Evolutionary conservation across 2,888 invertebrate species (phyloP).

Genomic region (Tenthredo amoena): DNA sequence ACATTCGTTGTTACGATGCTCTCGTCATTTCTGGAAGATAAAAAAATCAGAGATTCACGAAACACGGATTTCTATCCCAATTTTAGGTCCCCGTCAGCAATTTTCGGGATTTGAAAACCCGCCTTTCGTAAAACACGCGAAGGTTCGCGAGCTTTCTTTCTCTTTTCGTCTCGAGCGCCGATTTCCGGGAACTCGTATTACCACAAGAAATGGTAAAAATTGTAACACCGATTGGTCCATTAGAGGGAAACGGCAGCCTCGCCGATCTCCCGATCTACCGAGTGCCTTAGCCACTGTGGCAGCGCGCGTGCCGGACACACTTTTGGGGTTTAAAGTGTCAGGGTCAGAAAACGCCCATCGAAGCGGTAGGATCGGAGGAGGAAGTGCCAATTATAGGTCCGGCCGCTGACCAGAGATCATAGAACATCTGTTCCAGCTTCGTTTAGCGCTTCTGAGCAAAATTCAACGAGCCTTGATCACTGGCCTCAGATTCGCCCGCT

Average conservation of each 20-base stretch:
- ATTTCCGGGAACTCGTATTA: constrained; percentile 28
- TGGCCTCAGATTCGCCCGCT: neutral
- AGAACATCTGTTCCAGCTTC: constrained; percentile 45
- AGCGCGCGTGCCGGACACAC: constrained; percentile 66
- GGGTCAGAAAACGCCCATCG: constrained; percentile 43
- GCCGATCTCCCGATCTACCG: constrained; percentile 9
- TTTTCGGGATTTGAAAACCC: neutral
- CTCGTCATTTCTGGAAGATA: neutral
- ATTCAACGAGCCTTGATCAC: neutral
- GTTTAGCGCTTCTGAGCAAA: constrained; percentile 17
- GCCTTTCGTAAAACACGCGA: neutral
- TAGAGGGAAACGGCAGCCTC: constrained; percentile 21
- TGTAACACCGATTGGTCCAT: constrained; percentile 32
- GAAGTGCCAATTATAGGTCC: constrained; percentile 51
- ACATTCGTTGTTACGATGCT: neutral
- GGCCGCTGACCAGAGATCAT: constrained; percentile 41
- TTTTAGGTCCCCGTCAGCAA: neutral
- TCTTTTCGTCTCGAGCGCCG: neutral
- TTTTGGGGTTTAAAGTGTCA: constrained; percentile 58
- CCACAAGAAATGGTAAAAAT: constrained; percentile 18
- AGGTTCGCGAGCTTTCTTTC: neutral
- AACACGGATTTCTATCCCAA: neutral
- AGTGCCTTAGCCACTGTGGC: constrained; percentile 49
- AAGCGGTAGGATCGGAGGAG: constrained; percentile 13
- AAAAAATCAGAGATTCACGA: neutral